These are phyloP conservation scores for Trinectes maculatus DNA, from an alignment of 2,113 vertebrate species.

Conservation along the genomic window DNA sequence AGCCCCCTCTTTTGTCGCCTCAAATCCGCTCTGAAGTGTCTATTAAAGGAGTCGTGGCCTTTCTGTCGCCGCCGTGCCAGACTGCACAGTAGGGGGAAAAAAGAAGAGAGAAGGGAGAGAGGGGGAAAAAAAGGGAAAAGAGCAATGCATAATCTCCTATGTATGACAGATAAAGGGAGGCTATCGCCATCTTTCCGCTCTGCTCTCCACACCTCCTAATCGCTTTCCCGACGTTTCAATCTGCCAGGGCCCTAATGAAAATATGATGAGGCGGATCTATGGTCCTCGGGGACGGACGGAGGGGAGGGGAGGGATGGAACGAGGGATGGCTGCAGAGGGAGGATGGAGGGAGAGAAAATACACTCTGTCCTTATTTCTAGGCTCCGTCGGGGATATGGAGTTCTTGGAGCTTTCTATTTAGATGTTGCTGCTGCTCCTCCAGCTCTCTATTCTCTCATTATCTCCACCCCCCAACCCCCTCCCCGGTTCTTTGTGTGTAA, in stretches of 20 bases:
- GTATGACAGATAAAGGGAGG: slow-evolving; percentile 71
- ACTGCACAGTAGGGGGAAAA: slow-evolving; percentile 47
- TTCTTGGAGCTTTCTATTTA: slow-evolving; percentile 87
- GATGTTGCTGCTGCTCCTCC: slow-evolving; percentile 70
- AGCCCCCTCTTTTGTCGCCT: slow-evolving; percentile 66
- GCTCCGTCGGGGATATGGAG: slow-evolving; percentile 90
- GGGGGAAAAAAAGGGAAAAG: slow-evolving; percentile 16
- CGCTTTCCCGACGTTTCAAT: slow-evolving; percentile 79
- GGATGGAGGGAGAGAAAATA: slow-evolving; percentile 81
- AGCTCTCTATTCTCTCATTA: slow-evolving; percentile 49
- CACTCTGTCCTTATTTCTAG: slow-evolving; percentile 91
- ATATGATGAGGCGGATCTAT: slow-evolving; percentile 81
- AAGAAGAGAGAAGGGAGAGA: slow-evolving; percentile 5
- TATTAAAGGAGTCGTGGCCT: slow-evolving; percentile 73
- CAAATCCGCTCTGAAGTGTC: slow-evolving; percentile 70
- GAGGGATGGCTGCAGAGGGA: slow-evolving; percentile 78
- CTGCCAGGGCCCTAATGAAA: slow-evolving; percentile 82
- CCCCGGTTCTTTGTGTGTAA: slow-evolving; percentile 32
- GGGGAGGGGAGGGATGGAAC: slow-evolving; percentile 64
- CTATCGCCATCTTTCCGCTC: slow-evolving; percentile 72
- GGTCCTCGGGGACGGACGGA: slow-evolving; percentile 72
- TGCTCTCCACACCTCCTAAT: slow-evolving; percentile 73
- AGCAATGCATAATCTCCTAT: slow-evolving; percentile 68
- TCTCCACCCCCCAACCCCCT: slow-evolving; percentile 63
- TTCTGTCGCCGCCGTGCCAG: slow-evolving; percentile 63